Percentiles rank a stretch among this genome's conserved stretches.
phyloP scores from a whole-genome alignment of 2,797 vertebrate genomes.

The Phyllotis vaccarum region DNA sequence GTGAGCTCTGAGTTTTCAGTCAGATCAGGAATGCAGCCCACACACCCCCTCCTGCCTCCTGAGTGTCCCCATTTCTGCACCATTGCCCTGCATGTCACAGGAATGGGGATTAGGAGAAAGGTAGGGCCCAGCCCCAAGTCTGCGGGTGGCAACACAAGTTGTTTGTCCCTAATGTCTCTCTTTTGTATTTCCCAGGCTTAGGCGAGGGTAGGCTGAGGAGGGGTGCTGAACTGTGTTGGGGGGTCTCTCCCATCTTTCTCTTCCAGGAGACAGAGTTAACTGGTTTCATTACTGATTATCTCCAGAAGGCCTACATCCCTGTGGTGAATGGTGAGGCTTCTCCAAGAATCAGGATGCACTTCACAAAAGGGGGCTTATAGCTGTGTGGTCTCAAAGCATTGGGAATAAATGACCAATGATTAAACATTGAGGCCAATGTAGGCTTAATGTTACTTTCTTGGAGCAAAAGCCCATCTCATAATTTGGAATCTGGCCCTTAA shows the following conservation, averaged over 20 bases:
- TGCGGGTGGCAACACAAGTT: neutral
- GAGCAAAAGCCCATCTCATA: neutral
- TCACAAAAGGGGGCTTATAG: neutral
- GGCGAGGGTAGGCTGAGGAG: neutral
- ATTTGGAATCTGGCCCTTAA: neutral
- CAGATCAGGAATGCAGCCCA: neutral
- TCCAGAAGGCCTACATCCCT: conserved; percentile 67
- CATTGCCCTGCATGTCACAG: neutral
- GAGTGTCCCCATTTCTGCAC: neutral
- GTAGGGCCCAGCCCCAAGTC: neutral
- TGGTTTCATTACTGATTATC: conserved; percentile 45
- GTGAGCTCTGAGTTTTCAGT: neutral
- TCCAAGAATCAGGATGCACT: neutral
- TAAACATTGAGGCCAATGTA: neutral
- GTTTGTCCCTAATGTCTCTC: neutral
- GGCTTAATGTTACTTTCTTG: neutral
- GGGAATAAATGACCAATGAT: neutral
- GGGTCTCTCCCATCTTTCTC: neutral
- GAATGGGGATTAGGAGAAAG: neutral
- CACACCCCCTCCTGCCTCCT: neutral
- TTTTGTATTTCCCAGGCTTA: neutral
- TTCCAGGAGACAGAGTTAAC: conserved; percentile 68
- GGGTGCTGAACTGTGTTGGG: neutral
- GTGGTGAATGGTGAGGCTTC: conserved; percentile 73
- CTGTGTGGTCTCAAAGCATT: neutral